Percentiles rank a stretch among this genome's conserved stretches.
Evolutionary conservation across 2,888 invertebrate species (phyloP).

Genomic region (Atethmia centrago): DNA sequence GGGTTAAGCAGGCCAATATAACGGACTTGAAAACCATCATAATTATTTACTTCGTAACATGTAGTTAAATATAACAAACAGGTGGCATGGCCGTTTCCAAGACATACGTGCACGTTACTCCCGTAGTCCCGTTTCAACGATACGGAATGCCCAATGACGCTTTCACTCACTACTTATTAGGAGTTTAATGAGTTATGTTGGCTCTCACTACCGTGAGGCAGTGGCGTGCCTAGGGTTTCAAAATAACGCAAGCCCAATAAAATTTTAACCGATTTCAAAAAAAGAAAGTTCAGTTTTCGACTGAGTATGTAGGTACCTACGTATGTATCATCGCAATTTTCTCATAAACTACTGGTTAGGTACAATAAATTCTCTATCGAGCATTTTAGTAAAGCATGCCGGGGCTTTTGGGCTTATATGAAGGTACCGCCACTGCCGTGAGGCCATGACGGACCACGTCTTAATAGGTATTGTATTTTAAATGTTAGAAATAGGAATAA

Average conservation of each 20-base stretch:
- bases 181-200: not conserved
- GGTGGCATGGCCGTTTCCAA: not conserved
- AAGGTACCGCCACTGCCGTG: too few relatives aligned
- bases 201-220: not conserved
- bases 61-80: not conserved
- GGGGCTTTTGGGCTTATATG: too few relatives aligned
- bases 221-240: too few relatives aligned
- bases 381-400: too few relatives aligned
- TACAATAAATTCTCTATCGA: too few relatives aligned
- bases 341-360: too few relatives aligned
- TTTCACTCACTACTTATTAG: not conserved
- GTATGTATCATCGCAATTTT: too few relatives aligned
- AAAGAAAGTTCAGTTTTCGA: too few relatives aligned
- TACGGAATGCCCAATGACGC: not conserved
- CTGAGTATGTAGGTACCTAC: too few relatives aligned
- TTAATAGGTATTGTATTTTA: not conserved
- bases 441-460: not conserved
- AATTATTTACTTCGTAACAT: not conserved
- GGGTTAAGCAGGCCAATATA: not conserved
- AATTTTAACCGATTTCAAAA: too few relatives aligned
- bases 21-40: not conserved
- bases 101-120: not conserved
- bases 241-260: too few relatives aligned
- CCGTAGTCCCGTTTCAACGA: not conserved
- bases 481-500: conserved; percentile 1